Base-by-base conservation (phyloP, 2,888 invertebrate genomes). In the Chymomyza amoena region DNA sequence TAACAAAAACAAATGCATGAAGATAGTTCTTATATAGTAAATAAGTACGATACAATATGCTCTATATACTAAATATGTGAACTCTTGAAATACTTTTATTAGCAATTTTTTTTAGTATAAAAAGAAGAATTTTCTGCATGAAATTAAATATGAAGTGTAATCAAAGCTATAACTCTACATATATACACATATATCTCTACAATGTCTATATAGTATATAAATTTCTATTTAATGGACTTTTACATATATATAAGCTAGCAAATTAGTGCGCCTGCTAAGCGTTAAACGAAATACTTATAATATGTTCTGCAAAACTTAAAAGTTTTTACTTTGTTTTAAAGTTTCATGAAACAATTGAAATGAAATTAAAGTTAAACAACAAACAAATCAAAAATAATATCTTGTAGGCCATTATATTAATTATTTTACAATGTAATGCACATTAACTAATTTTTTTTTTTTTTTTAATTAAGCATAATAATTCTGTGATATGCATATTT, bases 401-500 rank as follows among this genome's bases (percentile, higher is more conserved):
- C 16, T n/a, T 6, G 15, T 16, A 54, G 20, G 54, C 39, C 32
- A 32, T 32, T 32, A 32, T 25, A 25, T 32, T 32, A 54, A 54
- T 54, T 7, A 16, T 15, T 18, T 20, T 54, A 54, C 54, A 1
- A 20, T 18, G 9, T 16, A 54, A 18, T 60, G 13, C 28, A n/a
- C 18, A 45, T 56, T 61, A 32, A 60, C n/a, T 67, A 20, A 61
- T 56, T 20, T 20, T 70, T 50, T 64, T 36, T 61, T 64, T 57
- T 66, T 78, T 7, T 66, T 69, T 64, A 39, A 64, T 76, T 67
- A 69, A 69, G 73, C 73, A 69, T 69, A 78, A 79, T 79, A 74
- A 81, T 81, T 81, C 79, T 79, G 79, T 79, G 79, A 79, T 79
- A 79, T 66, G 79, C 79, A 76, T 76, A 81, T 76, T 76, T 54